phyloP scores from a whole-genome alignment of 1,140 invertebrate species.

The Drosophila takahashii region DNA sequence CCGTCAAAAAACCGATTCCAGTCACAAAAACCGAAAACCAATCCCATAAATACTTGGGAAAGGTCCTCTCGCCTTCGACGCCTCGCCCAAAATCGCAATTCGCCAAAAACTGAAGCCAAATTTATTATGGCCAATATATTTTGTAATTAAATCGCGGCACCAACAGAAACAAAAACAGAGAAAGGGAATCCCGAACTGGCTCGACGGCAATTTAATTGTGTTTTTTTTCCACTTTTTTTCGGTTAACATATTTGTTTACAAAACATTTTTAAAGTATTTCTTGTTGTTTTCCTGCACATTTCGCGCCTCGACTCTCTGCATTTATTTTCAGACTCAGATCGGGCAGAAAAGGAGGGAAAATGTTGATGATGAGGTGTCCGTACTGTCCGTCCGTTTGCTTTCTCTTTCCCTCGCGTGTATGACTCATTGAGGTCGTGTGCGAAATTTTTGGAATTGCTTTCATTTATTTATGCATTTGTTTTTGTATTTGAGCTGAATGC shows the following conservation, averaged over 20 bases:
- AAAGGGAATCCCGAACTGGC: conserved; percentile 44
- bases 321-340: conserved; percentile 51
- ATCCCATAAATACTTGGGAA: conserved; percentile 51
- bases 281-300: conserved; percentile 41
- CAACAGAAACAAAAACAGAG: conserved; percentile 10
- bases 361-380: conserved; percentile 34
- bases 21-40: conserved; percentile 34
- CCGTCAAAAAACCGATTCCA: conserved; percentile 14
- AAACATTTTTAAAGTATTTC: conserved; percentile 44
- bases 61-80: conserved; percentile 34
- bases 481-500: conserved; percentile 76
- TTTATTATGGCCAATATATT: conserved; percentile 59
- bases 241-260: conserved; percentile 44
- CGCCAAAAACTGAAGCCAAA: conserved; percentile 40
- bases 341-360: conserved; percentile 5
- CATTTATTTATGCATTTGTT: conserved; percentile 81
- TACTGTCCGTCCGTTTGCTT: conserved; percentile 5
- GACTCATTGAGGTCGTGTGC: conserved; percentile 81
- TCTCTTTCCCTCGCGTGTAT: conserved; percentile 24
- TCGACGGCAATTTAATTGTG: conserved; percentile 35
- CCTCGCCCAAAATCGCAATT: conserved; percentile 45
- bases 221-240: conserved; percentile 36
- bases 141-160: conserved; percentile 50
- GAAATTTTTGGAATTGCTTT: conserved; percentile 81
- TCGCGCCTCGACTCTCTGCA: conserved; percentile 37